Evolutionary conservation across 2,888 invertebrate genomes (phyloP).

Genomic region (Perithous albicinctus): DNA sequence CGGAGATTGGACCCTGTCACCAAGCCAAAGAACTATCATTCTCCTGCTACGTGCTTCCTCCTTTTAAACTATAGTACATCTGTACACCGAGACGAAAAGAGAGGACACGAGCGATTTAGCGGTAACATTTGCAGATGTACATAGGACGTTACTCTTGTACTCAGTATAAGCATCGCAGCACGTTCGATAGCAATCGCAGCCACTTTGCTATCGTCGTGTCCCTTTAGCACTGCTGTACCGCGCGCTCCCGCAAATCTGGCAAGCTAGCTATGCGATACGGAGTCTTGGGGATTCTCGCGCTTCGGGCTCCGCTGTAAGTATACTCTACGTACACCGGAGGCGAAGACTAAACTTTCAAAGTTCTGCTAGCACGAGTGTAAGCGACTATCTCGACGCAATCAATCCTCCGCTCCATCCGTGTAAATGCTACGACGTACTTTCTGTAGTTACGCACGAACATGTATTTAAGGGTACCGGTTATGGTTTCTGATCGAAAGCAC

Average conservation of each 20-base stretch:
- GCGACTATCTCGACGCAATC: conserved; percentile 42
- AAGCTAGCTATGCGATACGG: not conserved
- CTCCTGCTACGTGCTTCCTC: conserved; percentile 68
- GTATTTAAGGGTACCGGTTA: not conserved
- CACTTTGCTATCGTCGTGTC: conserved; percentile 14
- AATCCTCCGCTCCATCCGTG: conserved; percentile 34
- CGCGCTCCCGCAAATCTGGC: not conserved
- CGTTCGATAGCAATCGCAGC: conserved; percentile 45
- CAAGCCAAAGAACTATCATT: conserved; percentile 77
- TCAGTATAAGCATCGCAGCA: conserved; percentile 14
- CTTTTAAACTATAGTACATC: conserved; percentile 4
- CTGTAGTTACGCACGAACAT: not conserved
- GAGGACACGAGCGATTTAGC: not conserved
- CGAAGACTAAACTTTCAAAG: conserved; percentile 39
- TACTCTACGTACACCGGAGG: conserved; percentile 4
- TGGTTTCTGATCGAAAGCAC: conserved; percentile 11
- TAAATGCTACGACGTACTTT: conserved; percentile 13
- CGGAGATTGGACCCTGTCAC: conserved; percentile 78
- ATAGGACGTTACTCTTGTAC: conserved; percentile 4
- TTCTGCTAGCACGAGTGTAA: conserved; percentile 17
- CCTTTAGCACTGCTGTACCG: not conserved
- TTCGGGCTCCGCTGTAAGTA: conserved; percentile 8
- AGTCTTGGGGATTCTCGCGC: not conserved
- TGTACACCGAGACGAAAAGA: not conserved
- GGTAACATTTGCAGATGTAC: not conserved